These are phyloP conservation scores for Drosophila bifasciata DNA, from an alignment of 1,140 invertebrate species.

Conservation along the genomic window DNA sequence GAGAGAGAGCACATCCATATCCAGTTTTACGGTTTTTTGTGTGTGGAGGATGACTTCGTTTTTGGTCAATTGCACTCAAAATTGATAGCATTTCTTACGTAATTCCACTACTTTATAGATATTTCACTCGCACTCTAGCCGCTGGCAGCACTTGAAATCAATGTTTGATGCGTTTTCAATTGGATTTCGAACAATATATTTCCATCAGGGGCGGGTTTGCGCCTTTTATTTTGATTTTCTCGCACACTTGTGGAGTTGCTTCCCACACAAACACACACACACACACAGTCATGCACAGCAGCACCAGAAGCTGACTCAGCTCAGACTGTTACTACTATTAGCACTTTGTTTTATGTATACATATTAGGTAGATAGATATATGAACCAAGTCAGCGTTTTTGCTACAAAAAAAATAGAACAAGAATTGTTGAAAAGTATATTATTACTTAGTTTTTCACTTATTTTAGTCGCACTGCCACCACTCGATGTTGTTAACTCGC, in stretches of 20 bases:
- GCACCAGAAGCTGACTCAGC: no score
- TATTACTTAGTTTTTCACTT: no score
- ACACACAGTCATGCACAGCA: slow-evolving; percentile 1
- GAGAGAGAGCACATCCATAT: slow-evolving; percentile 15
- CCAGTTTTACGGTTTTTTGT: slow-evolving; percentile 12
- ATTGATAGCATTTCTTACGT: slow-evolving; percentile 65
- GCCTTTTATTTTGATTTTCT: slow-evolving; percentile 75
- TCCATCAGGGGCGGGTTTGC: slow-evolving; percentile 65
- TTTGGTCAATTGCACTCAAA: slow-evolving; percentile 67
- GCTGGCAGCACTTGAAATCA: slow-evolving; percentile 8
- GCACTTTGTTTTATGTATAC: no score
- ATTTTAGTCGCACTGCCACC: no score
- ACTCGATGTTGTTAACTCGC: no score
- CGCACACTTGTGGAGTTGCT: slow-evolving; percentile 76
- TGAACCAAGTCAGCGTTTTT: no score
- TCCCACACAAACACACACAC: slow-evolving; percentile 24
- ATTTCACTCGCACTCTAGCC: slow-evolving; percentile 54
- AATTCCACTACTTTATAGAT: slow-evolving; percentile 49
- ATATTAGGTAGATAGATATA: no score
- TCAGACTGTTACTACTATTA: no score
- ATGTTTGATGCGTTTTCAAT: slow-evolving; percentile 43
- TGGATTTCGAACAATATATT: slow-evolving; percentile 53
- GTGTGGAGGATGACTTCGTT: slow-evolving; percentile 29
- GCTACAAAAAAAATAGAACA: no score
- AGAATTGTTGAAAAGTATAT: no score